A percentile compares a stretch with the other conserved stretches of the same genome.
phyloP scores from a whole-genome alignment of 2,113 vertebrate genomes.

The Rhabdornis inornatus region DNA sequence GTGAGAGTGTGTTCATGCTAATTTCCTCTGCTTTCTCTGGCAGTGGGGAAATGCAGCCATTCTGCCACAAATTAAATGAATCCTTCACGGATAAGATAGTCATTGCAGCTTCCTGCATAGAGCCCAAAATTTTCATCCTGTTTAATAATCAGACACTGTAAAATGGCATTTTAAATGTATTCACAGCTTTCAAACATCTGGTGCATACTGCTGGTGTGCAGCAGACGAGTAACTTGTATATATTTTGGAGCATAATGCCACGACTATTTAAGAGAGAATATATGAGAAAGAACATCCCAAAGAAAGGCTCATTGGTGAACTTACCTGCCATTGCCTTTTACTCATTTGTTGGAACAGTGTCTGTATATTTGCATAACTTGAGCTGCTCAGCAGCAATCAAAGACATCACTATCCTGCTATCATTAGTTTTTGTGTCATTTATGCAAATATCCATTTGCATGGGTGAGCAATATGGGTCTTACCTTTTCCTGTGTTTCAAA shows the following conservation, averaged over 20 bases:
- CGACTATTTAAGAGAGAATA: conserved; percentile 26
- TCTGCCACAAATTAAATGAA: conserved; percentile 16
- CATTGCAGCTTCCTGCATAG: conserved; percentile 8
- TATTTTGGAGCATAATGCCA: conserved; percentile 40
- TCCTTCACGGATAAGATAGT: conserved; percentile 13
- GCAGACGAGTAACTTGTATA: not conserved
- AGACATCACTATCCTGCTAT: not conserved
- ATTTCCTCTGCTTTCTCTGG: not conserved
- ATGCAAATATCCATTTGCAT: conserved; percentile 9
- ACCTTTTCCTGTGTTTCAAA: not conserved
- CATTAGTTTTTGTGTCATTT: not conserved
- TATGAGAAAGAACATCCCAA: conserved; percentile 3
- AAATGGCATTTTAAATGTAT: conserved; percentile 41
- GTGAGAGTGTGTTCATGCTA: not conserved
- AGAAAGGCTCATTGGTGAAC: conserved; percentile 22
- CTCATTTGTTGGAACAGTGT: conserved; percentile 12
- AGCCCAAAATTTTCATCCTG: conserved; percentile 10
- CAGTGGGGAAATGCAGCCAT: not conserved
- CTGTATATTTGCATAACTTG: conserved; percentile 33
- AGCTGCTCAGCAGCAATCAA: conserved; percentile 7
- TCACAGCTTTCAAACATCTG: conserved; percentile 47
- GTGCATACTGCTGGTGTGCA: not conserved
- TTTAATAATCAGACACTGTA: conserved; percentile 35
- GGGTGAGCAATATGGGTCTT: not conserved
- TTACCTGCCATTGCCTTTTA: conserved; percentile 43